Evolutionary conservation across 2,797 vertebrate species (phyloP).

Genomic region (Hipposideros larvatus): DNA sequence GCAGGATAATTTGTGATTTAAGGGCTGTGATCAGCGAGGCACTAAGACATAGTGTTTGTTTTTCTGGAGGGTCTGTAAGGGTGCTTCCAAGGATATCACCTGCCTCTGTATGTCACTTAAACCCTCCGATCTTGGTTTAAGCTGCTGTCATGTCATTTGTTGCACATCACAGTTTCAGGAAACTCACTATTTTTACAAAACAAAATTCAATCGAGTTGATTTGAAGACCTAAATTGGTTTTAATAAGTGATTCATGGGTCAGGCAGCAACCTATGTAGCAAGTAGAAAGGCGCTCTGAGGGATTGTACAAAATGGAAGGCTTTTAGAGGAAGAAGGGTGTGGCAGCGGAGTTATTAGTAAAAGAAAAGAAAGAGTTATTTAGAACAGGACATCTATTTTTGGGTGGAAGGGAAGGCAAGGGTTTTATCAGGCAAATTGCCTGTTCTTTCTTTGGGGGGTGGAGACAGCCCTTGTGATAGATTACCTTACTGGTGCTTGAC

Average conservation of each 20-base stretch:
- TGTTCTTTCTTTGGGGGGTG: neutral
- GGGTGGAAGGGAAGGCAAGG: neutral
- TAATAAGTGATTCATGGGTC: neutral
- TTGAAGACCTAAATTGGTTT: neutral
- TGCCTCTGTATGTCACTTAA: neutral
- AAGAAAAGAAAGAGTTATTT: neutral
- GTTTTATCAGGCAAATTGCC: neutral
- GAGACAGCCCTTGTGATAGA: neutral
- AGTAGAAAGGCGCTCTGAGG: neutral
- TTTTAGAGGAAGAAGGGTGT: neutral
- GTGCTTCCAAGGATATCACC: neutral
- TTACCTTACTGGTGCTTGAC: neutral
- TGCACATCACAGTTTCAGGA: neutral
- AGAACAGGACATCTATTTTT: neutral
- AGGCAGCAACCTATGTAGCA: neutral
- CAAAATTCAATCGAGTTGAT: neutral
- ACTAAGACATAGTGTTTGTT: neutral
- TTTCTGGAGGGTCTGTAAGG: neutral
- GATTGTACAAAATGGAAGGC: neutral
- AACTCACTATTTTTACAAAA: neutral
- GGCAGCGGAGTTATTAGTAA: neutral
- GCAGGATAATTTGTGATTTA: neutral
- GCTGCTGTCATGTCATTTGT: neutral
- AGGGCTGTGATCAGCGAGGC: neutral
- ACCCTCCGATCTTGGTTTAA: neutral